A percentile compares a stretch with the other conserved stretches of the same genome.
Evolutionary conservation across 2,888 invertebrate species (phyloP).

Genomic region (Parelbella ahira): DNA sequence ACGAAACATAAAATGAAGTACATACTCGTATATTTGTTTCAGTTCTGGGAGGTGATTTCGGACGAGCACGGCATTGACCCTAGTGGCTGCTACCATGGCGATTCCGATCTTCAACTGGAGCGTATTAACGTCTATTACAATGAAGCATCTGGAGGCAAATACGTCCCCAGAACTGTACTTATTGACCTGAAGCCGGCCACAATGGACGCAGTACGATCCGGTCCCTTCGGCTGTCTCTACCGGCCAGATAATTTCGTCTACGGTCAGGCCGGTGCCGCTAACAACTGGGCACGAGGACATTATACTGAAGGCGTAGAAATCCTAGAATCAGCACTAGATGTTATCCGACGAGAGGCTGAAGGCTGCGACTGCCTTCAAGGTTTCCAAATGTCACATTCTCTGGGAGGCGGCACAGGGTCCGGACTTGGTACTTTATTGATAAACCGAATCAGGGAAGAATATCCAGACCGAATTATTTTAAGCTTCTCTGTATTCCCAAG

Average conservation of each 20-base stretch:
- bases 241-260: conserved; percentile 95
- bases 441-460: conserved; percentile 93
- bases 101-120: conserved; percentile 87
- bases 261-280: conserved; percentile 74
- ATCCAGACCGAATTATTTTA: conserved; percentile 92
- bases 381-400: conserved; percentile 90
- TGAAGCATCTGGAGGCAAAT: conserved; percentile 81
- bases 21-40: conserved; percentile 24
- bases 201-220: conserved; percentile 93
- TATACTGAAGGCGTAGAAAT: conserved; percentile 96
- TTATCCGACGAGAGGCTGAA: conserved; percentile 91
- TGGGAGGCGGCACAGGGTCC: conserved; percentile 75
- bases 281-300: conserved; percentile 84
- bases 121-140: conserved; percentile 89
- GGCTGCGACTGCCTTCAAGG: conserved; percentile 95
- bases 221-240: conserved; percentile 91
- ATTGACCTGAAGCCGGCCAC: conserved; percentile 67
- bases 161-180: conserved; percentile 66
- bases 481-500: conserved; percentile 90
- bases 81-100: conserved; percentile 84
- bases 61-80: conserved; percentile 89
- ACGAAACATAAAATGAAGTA: too few relatives aligned
- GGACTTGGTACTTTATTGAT: conserved; percentile 84
- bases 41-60: conserved; percentile 90
- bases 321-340: conserved; percentile 90